These are phyloP conservation scores for Netelia inedita DNA, from an alignment of 2,888 invertebrate genomes.

Conservation along the genomic window DNA sequence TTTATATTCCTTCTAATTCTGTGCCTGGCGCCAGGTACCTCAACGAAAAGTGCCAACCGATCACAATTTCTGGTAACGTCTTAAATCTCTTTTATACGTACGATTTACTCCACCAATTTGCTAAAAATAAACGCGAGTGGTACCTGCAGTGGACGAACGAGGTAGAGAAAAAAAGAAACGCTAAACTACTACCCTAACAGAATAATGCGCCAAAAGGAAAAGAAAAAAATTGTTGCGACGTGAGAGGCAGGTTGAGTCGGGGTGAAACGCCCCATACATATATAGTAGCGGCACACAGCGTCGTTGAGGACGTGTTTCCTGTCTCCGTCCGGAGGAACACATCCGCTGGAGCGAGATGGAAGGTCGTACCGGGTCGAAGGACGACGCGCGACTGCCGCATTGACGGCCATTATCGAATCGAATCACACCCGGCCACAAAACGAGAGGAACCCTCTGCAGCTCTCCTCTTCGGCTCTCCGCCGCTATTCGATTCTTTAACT, in stretches of 20 bases:
- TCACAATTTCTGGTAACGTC: too few relatives aligned
- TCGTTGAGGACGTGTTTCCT: conserved; percentile 57
- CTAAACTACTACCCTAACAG: too few relatives aligned
- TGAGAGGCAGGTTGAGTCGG: neutral
- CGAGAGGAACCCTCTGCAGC: conserved; percentile 33
- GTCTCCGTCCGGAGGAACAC: conserved; percentile 51
- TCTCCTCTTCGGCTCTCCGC: conserved; percentile 8
- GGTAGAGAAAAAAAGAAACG: too few relatives aligned
- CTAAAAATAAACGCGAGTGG: neutral
- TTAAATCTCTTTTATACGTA: neutral
- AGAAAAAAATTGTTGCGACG: neutral
- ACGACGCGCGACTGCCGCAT: conserved; percentile 50
- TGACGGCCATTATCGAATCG: conserved; percentile 65
- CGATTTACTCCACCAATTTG: neutral
- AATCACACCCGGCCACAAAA: conserved; percentile 52
- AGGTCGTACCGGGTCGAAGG: conserved; percentile 45
- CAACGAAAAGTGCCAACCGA: too few relatives aligned
- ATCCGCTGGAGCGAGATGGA: conserved; percentile 44
- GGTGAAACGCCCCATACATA: neutral
- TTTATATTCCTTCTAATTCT: too few relatives aligned
- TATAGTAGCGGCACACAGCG: neutral
- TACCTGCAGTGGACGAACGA: too few relatives aligned
- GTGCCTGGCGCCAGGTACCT: too few relatives aligned
- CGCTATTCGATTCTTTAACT: conserved; percentile 65
- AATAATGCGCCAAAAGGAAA: neutral